A percentile compares a stretch with the other conserved stretches of the same genome.
Evolutionary conservation across 2,797 vertebrate genomes (phyloP).

Genomic region (Tinamus major): DNA sequence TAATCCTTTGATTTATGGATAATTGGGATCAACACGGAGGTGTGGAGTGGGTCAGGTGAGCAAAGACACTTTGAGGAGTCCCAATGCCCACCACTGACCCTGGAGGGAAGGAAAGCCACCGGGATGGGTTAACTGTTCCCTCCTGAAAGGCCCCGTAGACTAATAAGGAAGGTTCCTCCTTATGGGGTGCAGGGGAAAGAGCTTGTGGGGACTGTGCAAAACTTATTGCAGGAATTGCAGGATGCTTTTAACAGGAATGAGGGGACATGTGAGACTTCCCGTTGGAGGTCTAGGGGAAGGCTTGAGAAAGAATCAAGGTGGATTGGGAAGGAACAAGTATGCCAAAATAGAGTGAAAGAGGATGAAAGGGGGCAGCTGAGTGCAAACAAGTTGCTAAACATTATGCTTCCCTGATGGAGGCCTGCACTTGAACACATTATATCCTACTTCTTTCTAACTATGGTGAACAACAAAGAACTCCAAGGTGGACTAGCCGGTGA

Average conservation of each 20-base stretch:
- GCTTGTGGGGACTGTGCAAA: background rate
- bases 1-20: background rate
- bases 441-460: background rate
- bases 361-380: background rate
- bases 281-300: background rate
- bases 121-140: background rate
- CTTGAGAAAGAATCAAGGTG: background rate
- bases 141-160: background rate
- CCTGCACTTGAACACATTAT: background rate
- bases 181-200: background rate
- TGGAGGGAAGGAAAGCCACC: background rate
- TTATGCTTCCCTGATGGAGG: background rate
- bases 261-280: background rate
- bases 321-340: background rate
- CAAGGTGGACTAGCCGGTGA: background rate
- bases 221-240: accelerated
- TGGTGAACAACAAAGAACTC: background rate
- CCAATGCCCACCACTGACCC: background rate
- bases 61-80: background rate
- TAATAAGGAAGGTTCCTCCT: background rate
- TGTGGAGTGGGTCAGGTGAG: background rate
- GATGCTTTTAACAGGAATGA: background rate
- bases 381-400: background rate
- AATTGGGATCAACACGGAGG: background rate
- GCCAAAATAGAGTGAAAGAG: background rate